Base-by-base conservation (phyloP, 1,140 invertebrate species). In the Temnothorax nylanderi region DNA sequence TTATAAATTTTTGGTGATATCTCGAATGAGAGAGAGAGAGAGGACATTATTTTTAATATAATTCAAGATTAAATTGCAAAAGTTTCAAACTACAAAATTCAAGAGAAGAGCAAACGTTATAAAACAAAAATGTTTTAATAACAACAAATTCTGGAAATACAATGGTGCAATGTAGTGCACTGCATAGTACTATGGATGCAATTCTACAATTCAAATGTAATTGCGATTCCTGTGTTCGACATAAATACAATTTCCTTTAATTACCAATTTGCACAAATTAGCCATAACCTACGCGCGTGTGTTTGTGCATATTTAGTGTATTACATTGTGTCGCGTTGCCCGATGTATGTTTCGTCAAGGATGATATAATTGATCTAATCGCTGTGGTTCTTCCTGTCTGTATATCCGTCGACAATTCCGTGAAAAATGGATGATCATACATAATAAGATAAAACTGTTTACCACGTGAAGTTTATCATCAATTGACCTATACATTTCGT, bases 241-340 rank as follows among this genome's bases (percentile, higher is more conserved):
- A 32, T 75, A 74, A 60, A 84, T 60, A 60, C 21, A 72, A 72
- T 77, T 65, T 64, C 47, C 74, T 77, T 85, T 77, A 85, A 85
- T 64, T 47, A 74, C 26, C 21, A 54, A 60, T 74, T 60, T 74
- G 37, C 26, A 47, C 41, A 47, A 74, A 74, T 82, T 74, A 47
- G 67, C 11, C 26, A 58, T 74, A 72, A 82, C 72, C 72, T 82
- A 82, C 32, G 11, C n/a, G 49, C 16, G 21, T 41, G 13, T 26
- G 44, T 71, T 81, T 11, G 77, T 41, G 34, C 16, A 71, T 16
- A 81, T 81, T 71, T 54, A n/a, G 26, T 21, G 10, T 37, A 47
- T 72, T 41, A 74, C 51, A 60, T 82, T 74, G 41, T 26, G 49
- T 60, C 13, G 67, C 26, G 54, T 58, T 34, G 41, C 16, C 41